phyloP scores from a whole-genome alignment of 2,113 vertebrate species.

The Miniopterus natalensis region DNA sequence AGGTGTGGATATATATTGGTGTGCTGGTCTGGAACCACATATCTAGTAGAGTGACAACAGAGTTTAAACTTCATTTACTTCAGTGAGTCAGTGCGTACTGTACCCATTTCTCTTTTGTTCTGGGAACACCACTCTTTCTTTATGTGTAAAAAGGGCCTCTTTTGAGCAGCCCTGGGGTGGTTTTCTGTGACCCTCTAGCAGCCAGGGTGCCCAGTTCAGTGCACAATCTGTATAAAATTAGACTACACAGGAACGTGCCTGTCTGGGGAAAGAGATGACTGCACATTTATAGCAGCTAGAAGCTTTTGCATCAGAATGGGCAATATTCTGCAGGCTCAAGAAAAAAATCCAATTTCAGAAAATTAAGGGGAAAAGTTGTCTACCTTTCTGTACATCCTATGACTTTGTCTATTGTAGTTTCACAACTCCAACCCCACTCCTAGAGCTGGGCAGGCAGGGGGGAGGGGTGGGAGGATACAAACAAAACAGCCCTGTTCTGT shows the following conservation, averaged over 20 bases:
- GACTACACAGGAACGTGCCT: slow-evolving; percentile 8
- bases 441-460: background rate
- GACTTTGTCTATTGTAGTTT: slow-evolving; percentile 22
- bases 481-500: slow-evolving; percentile 44
- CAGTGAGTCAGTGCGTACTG: background rate
- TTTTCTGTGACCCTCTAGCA: slow-evolving; percentile 1
- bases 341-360: background rate
- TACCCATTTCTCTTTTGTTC: background rate
- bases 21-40: background rate
- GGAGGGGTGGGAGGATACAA: background rate
- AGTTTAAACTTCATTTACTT: background rate
- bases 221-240: slow-evolving; percentile 26
- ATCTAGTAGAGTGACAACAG: background rate
- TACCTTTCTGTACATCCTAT: background rate
- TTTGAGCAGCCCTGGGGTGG: background rate
- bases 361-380: background rate
- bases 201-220: background rate
- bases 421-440: background rate
- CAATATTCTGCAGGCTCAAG: background rate
- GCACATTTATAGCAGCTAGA: slow-evolving; percentile 28
- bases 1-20: background rate
- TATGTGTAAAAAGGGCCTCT: background rate
- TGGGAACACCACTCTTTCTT: background rate
- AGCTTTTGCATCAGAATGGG: background rate
- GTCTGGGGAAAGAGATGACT: background rate